phyloP scores from a whole-genome alignment of 2,888 invertebrate species.

The Hetaerina titia region DNA sequence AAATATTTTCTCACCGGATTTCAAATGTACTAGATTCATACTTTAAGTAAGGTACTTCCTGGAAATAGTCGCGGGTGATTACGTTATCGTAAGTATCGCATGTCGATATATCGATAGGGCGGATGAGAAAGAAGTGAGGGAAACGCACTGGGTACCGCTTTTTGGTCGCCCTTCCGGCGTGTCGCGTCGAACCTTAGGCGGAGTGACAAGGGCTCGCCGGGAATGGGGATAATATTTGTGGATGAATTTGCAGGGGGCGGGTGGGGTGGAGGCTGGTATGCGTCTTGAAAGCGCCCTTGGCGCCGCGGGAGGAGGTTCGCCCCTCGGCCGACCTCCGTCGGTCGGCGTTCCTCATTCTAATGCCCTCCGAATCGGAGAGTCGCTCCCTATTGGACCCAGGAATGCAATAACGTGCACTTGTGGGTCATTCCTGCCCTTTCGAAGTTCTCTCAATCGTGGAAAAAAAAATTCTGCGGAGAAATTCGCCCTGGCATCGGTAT shows the following conservation, averaged over 20 bases:
- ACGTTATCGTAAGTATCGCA: too few relatives aligned
- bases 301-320: background rate
- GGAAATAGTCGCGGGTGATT: too few relatives aligned
- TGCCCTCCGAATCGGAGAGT: background rate
- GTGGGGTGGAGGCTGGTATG: background rate
- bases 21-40: too few relatives aligned
- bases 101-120: too few relatives aligned
- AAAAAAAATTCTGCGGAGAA: background rate
- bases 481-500: background rate
- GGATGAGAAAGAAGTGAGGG: too few relatives aligned
- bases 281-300: background rate
- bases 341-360: background rate
- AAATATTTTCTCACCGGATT: too few relatives aligned
- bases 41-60: too few relatives aligned
- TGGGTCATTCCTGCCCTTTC: background rate
- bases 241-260: too few relatives aligned
- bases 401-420: background rate
- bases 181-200: too few relatives aligned
- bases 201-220: background rate
- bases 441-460: background rate
- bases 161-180: too few relatives aligned
- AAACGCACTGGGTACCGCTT: too few relatives aligned
- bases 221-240: background rate
- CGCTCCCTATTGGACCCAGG: background rate
- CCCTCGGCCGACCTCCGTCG: background rate